Evolutionary conservation across 2,888 invertebrate species (phyloP), one percentile per base, ranked within the genome.

Genomic region (Cryptocheilus praepositus): DNA sequence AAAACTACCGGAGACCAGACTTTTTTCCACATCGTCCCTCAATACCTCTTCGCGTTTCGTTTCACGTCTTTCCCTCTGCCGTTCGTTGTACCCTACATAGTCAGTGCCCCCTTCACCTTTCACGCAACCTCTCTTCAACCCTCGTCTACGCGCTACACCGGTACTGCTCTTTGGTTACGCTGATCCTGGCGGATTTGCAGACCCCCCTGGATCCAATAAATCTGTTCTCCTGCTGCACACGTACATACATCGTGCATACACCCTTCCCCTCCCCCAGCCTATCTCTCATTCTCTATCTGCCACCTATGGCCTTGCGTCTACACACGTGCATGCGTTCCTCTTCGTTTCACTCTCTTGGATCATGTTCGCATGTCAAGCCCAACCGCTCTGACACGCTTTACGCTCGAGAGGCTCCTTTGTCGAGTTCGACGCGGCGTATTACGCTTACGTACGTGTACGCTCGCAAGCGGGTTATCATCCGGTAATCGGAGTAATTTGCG

Each of bases 341-440:
- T 18, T 1, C 18, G n/a, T 71, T 69, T 77, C 77, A 64, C 69
- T 77, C 77, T 77, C 77, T 77, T 71, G 77, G 74, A 73, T 77
- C 75, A 63, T 77, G 77, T 75, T 77, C 77, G 69, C 74, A 64
- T 78, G 76, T 78, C 78, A 78, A 78, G 77, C 73, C 72, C 71
- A 79, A 77, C 72, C 64, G 67, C 70, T 74, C 72, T 73, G 77
- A 79, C 79, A 76, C 73, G 79, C 79, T 77, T 79, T 76, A 73
- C 79, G 76, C 76, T 78, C 71, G 75, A 73, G 77, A 73, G 73
- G 36, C 73, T 73, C 77, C 77, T 77, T 77, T 77, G 77, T 77
- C 70, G 77, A 58, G 62, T 67, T 59, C 43, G 65, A 64, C 77
- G 66, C 64, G 67, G 62, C 60, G 74, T 67, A 64, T 61, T 70